Evolutionary conservation across 1,140 invertebrate species (phyloP).

Genomic region (Sarcophaga bullata): DNA sequence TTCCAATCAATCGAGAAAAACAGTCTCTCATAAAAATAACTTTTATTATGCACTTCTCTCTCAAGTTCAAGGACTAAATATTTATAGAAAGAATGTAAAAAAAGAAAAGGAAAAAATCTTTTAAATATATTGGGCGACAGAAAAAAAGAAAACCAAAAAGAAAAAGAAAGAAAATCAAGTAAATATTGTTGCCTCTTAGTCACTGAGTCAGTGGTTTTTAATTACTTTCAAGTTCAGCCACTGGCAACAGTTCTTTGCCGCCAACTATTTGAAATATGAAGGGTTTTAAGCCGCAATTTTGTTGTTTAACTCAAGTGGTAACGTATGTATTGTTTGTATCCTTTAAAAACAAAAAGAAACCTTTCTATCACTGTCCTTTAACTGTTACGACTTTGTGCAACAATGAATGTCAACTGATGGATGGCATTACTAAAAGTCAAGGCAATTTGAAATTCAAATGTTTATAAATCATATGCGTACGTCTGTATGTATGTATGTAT

Average conservation of each 20-base stretch:
- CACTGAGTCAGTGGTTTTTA: not conserved
- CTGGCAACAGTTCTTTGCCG: too few species aligned
- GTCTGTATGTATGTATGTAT: not conserved
- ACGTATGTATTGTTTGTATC: too few species aligned
- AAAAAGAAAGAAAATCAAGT: not conserved
- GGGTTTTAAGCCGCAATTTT: too few species aligned
- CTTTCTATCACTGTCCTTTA: too few species aligned
- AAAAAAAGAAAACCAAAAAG: not conserved
- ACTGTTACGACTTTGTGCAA: not conserved
- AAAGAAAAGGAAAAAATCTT: not conserved
- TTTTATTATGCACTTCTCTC: not conserved
- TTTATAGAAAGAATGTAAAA: not conserved
- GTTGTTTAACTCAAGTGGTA: too few species aligned
- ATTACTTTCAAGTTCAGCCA: constrained; percentile 6
- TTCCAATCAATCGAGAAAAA: not conserved
- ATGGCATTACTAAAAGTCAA: not conserved
- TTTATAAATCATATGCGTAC: too few species aligned
- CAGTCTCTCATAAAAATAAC: not conserved
- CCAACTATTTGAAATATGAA: too few species aligned
- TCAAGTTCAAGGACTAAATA: not conserved
- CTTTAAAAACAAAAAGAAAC: too few species aligned
- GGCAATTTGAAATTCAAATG: not conserved
- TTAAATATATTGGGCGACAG: not conserved
- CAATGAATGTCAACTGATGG: constrained; percentile 31
- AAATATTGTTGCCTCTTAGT: not conserved